Percentiles rank a stretch among this genome's conserved stretches.
phyloP scores from a whole-genome alignment of 2,888 invertebrate genomes.

The Cheilosia grossa region DNA sequence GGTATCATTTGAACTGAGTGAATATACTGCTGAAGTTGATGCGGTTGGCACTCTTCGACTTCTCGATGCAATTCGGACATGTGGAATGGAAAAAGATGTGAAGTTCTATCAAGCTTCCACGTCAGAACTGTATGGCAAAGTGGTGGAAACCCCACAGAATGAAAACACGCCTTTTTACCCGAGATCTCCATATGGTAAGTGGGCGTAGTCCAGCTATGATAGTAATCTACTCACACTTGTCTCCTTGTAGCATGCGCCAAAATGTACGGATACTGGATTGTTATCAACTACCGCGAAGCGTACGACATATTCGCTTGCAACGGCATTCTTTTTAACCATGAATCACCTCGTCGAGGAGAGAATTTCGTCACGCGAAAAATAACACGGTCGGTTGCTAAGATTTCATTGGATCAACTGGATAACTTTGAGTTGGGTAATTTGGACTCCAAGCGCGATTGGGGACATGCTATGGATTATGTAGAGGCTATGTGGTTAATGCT shows the following conservation, averaged over 20 bases:
- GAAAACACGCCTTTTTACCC: constrained; percentile 98
- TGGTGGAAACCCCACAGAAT: constrained; percentile 95
- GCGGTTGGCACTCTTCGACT: constrained; percentile 96
- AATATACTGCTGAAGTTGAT: constrained; percentile 99
- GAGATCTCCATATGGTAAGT: constrained; percentile 96
- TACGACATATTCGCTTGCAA: constrained; percentile 98
- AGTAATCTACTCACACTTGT: not conserved
- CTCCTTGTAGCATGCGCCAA: constrained; percentile 93
- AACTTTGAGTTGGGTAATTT: constrained; percentile 95
- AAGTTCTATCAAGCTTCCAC: constrained; percentile 98
- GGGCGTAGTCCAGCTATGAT: not conserved
- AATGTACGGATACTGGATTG: constrained; percentile 98
- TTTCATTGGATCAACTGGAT: constrained; percentile 93
- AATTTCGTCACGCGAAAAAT: constrained; percentile 99
- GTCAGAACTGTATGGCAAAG: constrained; percentile 97
- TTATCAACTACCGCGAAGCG: constrained; percentile 97
- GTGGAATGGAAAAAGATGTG: constrained; percentile 91
- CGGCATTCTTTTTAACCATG: constrained; percentile 98
- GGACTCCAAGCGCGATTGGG: constrained; percentile 99
- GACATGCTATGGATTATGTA: constrained; percentile 97
- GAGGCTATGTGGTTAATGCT: constrained; percentile 99
- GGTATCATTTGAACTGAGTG: constrained; percentile 98
- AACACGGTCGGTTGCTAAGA: constrained; percentile 98
- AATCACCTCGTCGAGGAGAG: constrained; percentile 97
- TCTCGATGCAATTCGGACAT: constrained; percentile 95